A percentile compares a stretch with the other conserved stretches of the same genome.
These are phyloP conservation scores for Gobio gobio DNA, from an alignment of 2,113 vertebrate genomes.

Conservation along the genomic window DNA sequence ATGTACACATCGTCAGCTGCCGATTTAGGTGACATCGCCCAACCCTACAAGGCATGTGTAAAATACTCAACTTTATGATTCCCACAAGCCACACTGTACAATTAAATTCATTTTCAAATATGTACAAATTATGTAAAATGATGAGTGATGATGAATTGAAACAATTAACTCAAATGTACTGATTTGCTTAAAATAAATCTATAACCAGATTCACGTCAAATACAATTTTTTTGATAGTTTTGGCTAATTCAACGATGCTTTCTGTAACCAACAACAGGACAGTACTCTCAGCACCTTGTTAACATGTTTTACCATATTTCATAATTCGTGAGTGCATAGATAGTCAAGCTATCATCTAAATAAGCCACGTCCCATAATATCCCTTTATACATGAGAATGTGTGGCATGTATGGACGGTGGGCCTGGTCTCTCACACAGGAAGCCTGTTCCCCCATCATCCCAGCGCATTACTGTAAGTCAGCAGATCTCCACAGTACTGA, in stretches of 20 bases:
- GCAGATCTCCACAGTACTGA: conserved; percentile 41
- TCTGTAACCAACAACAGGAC: background rate
- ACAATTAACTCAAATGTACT: too few species aligned
- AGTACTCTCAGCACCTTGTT: background rate
- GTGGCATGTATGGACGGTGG: background rate
- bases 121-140: too few species aligned
- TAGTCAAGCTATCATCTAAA: background rate
- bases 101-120: too few species aligned
- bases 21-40: too few species aligned
- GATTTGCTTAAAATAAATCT: too few species aligned
- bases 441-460: background rate
- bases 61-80: background rate
- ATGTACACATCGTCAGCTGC: too few species aligned
- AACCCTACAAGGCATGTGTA: background rate
- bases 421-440: background rate
- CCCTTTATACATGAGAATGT: background rate
- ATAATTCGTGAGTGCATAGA: background rate
- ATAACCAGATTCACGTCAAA: too few species aligned
- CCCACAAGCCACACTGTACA: background rate
- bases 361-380: background rate
- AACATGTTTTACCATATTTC: background rate
- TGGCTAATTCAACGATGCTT: background rate
- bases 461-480: conserved; percentile 25
- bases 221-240: background rate
- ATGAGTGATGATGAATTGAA: too few species aligned